Evolutionary conservation across 2,113 vertebrate species (phyloP), one percentile per base, ranked within the genome.

Genomic region (Capricornis sumatraensis): DNA sequence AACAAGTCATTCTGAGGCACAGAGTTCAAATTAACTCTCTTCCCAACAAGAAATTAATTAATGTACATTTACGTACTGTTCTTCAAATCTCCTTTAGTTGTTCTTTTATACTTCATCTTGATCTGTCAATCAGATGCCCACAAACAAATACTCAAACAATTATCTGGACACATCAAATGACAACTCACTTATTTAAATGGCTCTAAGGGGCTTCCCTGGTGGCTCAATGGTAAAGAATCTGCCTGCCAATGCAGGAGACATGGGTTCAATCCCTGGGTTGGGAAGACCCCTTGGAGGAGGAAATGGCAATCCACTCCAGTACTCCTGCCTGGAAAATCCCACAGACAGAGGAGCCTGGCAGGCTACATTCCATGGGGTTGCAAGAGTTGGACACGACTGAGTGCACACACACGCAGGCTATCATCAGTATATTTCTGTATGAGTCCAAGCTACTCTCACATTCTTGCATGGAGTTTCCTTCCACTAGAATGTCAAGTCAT

Each of bases 131-230:
- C 21, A 82, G 33, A 50, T 53, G 14, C 33, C 33, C 81, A n/a
- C 25, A 92, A 96, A 96, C 25, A 87, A 90, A 94, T 58, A 97
- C 14, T 89, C 45, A 95, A 30, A 91, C 21, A 55, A 76, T 57
- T 47, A 89, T 21, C 78, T 71, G n/a, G n/a, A 55, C 27, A 78
- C 19, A 85, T 86, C 36, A 50, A 95, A 95, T 83, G 82, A 86
- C 40, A 91, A 62, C 71, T 60, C 11, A 79, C 25, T 79, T 74
- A 83, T 14, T 62, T 52, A 53, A 67, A 3, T 57, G 16, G 33
- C 76, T 79, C 86, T 62, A 89, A 95, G 71, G 23, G 71, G 23
- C 40, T 14, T 76, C 71, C 40, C 40, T 43, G 71, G 40, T 43
- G 40, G 23, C 23, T 76, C 23, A 76, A 12, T 27, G 40, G 23